These are phyloP conservation scores for Catocala fraxini DNA, from an alignment of 2,888 invertebrate species.

Conservation along the genomic window DNA sequence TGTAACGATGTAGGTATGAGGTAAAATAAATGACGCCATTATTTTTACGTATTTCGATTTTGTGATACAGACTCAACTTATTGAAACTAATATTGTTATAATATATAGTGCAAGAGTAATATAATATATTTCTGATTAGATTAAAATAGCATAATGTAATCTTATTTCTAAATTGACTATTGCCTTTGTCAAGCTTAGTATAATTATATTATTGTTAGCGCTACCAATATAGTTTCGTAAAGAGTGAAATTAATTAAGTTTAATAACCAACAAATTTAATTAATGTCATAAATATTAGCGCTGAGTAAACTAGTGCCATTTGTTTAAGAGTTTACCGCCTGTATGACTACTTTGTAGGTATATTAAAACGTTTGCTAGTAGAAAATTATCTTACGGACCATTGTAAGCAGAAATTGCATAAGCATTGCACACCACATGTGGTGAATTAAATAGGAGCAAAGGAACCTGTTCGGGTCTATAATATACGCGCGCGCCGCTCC, in stretches of 20 bases:
- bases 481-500: slow-evolving; percentile 69
- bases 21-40: no score
- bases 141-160: no score
- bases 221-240: no score
- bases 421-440: slow-evolving; percentile 78
- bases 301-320: not conserved
- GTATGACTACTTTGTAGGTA: not conserved
- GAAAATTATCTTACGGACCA: slow-evolving; percentile 66
- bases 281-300: slow-evolving; percentile 1
- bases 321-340: not conserved
- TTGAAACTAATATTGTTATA: no score
- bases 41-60: no score
- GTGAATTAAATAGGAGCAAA: slow-evolving; percentile 82
- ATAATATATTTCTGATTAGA: no score
- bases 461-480: slow-evolving; percentile 80
- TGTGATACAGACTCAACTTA: no score
- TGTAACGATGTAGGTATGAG: no score
- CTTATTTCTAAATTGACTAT: no score
- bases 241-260: not conserved
- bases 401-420: slow-evolving; percentile 82
- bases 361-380: slow-evolving; percentile 27
- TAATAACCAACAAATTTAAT: not conserved
- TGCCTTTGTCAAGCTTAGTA: no score
- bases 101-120: no score
- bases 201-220: no score